These are phyloP conservation scores for Lagria hirta DNA, from an alignment of 2,888 invertebrate genomes.

Conservation along the genomic window DNA sequence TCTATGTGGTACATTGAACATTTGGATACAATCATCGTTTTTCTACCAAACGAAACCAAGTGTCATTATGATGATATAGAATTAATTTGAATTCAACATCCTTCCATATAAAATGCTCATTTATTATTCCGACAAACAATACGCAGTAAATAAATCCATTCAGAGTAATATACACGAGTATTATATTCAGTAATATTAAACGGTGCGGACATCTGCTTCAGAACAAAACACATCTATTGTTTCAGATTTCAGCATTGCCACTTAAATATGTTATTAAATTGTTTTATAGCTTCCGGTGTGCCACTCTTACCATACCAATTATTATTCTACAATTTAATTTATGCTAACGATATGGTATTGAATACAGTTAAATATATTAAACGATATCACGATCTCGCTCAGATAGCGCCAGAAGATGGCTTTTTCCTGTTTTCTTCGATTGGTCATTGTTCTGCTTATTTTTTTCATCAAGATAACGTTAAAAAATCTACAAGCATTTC, in stretches of 20 bases:
- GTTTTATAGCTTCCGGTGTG: slow-evolving; percentile 53
- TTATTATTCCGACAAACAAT: slow-evolving; percentile 47
- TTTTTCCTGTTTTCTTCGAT: slow-evolving; percentile 45
- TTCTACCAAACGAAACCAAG: too few species aligned
- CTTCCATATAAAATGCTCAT: slow-evolving; percentile 42
- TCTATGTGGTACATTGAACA: too few species aligned
- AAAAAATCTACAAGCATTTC: slow-evolving; percentile 32
- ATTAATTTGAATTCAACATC: slow-evolving; percentile 42
- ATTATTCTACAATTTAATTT: slow-evolving; percentile 47
- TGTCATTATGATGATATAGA: slow-evolving; percentile 42
- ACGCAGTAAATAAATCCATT: slow-evolving; percentile 50
- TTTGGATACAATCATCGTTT: too few species aligned
- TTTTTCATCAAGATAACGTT: slow-evolving; percentile 44
- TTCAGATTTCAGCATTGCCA: slow-evolving; percentile 51
- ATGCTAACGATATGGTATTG: slow-evolving; percentile 50
- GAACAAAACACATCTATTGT: slow-evolving; percentile 51
- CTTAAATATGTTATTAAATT: slow-evolving; percentile 56
- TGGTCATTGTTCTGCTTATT: slow-evolving; percentile 51
- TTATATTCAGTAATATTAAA: slow-evolving; percentile 47
- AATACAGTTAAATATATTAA: slow-evolving; percentile 43
- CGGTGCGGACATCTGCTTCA: slow-evolving; percentile 48
- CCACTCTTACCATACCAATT: slow-evolving; percentile 40
- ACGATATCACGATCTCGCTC: slow-evolving; percentile 33
- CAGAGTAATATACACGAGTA: slow-evolving; percentile 42
- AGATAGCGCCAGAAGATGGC: slow-evolving; percentile 34